phyloP scores from a whole-genome alignment of 2,113 vertebrate species.

The Pelusios castaneus region DNA sequence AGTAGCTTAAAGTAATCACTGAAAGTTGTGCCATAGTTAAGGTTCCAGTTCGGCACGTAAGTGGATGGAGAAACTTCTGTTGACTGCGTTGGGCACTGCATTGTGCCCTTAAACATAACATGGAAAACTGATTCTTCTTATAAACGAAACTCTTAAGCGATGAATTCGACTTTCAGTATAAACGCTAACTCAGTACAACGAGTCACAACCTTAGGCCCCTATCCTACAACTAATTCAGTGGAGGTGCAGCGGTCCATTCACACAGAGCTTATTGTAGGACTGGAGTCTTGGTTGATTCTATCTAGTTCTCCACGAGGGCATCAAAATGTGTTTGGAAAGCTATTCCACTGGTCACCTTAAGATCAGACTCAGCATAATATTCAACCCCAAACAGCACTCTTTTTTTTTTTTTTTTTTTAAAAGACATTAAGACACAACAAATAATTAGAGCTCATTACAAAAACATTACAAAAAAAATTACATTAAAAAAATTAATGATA shows the following conservation, averaged over 20 bases:
- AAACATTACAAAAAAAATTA: too few species aligned
- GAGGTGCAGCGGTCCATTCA: neutral
- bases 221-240: neutral
- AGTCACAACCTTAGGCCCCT: neutral
- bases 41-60: neutral
- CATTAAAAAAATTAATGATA: neutral
- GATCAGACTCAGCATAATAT: neutral
- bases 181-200: neutral
- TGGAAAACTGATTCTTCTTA: neutral
- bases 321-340: neutral
- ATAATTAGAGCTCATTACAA: neutral
- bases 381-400: neutral
- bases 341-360: neutral
- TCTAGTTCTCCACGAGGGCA: neutral
- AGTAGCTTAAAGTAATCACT: neutral
- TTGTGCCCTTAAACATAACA: neutral
- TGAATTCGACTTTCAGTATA: neutral
- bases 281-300: neutral
- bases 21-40: neutral
- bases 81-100: fast-evolving
- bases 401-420: too few species aligned
- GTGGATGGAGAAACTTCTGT: neutral
- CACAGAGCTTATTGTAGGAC: neutral
- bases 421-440: neutral
- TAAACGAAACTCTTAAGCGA: neutral